Percentiles rank a stretch among this genome's conserved stretches.
Evolutionary conservation across 1,140 invertebrate species (phyloP).

Genomic region (Drosophila takahashii): DNA sequence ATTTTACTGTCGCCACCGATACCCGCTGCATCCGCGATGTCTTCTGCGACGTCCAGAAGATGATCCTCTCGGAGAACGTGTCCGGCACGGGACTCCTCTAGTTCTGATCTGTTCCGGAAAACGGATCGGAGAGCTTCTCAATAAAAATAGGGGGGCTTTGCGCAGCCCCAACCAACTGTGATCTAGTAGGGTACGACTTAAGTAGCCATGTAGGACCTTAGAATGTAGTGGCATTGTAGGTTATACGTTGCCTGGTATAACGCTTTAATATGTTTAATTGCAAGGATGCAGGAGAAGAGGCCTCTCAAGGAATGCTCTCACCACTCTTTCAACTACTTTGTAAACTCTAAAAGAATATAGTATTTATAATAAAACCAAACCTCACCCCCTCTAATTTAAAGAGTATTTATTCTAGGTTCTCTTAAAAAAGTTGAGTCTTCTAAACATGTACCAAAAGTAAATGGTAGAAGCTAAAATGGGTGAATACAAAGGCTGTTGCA

Average conservation of each 20-base stretch:
- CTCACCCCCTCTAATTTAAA: background rate
- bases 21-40: slow-evolving; percentile 90
- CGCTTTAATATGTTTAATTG: slow-evolving; percentile 32
- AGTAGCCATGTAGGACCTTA: slow-evolving; percentile 46
- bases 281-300: background rate
- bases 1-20: slow-evolving; percentile 90
- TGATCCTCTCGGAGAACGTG: slow-evolving; percentile 88
- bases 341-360: slow-evolving; percentile 8
- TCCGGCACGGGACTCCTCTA: slow-evolving; percentile 62
- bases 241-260: slow-evolving; percentile 35
- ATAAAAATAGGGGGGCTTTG: slow-evolving; percentile 8
- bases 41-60: slow-evolving; percentile 90
- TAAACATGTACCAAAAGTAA: too few relatives aligned
- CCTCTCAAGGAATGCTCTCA: slow-evolving; percentile 12
- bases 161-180: slow-evolving; percentile 42
- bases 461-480: too few relatives aligned
- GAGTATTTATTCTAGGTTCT: background rate
- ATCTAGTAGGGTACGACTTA: slow-evolving; percentile 39
- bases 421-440: too few relatives aligned
- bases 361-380: slow-evolving; percentile 31
- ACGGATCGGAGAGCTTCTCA: slow-evolving; percentile 20
- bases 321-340: slow-evolving; percentile 1
- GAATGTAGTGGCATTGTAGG: slow-evolving; percentile 26
- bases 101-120: background rate
- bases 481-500: background rate